Percentiles rank a stretch among this genome's conserved stretches.
Evolutionary conservation across 53 echinoderm and acorn worm genomes (phyloP).

Genomic region (Actinopyga echinites): DNA sequence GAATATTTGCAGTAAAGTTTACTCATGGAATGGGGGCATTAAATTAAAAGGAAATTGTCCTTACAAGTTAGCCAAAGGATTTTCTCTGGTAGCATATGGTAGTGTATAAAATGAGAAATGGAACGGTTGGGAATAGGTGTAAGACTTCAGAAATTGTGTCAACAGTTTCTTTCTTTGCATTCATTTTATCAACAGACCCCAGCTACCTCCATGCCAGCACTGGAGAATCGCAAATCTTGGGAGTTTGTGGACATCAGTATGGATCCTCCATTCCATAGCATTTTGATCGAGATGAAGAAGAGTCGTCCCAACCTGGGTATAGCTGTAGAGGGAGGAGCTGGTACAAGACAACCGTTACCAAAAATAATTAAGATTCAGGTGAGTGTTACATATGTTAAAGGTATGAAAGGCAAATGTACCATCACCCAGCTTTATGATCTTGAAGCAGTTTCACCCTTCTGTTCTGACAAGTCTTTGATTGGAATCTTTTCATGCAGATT

Average conservation of each 20-base stretch:
- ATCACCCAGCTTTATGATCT: too few species aligned
- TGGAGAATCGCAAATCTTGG: slow-evolving; percentile 4
- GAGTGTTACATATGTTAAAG: background rate
- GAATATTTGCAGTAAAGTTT: too few species aligned
- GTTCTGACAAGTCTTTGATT: too few species aligned
- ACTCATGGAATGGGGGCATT: too few species aligned
- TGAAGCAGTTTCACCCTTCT: too few species aligned
- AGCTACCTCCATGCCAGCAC: background rate
- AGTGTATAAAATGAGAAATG: too few species aligned
- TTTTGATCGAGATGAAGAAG: slow-evolving; percentile 71
- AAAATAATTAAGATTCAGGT: slow-evolving; percentile 94
- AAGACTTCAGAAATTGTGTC: background rate
- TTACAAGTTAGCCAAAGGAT: too few species aligned
- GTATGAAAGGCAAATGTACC: too few species aligned
- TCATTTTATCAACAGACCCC: background rate
- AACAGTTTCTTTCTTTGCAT: background rate
- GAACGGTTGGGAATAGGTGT: too few species aligned
- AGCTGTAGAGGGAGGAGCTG: slow-evolving; percentile 92
- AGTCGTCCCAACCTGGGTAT: slow-evolving; percentile 82
- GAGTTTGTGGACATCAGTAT: slow-evolving; percentile 64
- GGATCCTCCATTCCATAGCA: slow-evolving; percentile 56
- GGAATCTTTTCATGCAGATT: too few species aligned
- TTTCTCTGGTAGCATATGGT: too few species aligned
- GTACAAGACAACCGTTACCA: slow-evolving; percentile 92
- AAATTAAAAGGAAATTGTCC: too few species aligned